phyloP scores from a whole-genome alignment of 2,113 vertebrate genomes.

The Phrynosoma platyrhinos region DNA sequence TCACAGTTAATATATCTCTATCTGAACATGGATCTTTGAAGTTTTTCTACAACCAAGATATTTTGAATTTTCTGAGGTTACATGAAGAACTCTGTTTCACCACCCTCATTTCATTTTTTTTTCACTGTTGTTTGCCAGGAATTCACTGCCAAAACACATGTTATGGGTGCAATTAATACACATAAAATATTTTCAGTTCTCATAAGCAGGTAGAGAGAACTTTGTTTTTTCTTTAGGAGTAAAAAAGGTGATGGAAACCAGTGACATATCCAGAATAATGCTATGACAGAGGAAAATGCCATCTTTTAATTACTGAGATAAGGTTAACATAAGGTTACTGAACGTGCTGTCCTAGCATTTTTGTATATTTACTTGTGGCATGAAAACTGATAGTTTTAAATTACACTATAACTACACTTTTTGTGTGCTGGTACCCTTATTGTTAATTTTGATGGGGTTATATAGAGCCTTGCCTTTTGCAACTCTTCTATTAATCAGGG shows the following conservation, averaged over 20 bases:
- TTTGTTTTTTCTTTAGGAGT: no score
- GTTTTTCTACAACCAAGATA: not conserved
- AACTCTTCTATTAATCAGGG: constrained; percentile 28
- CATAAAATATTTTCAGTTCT: no score
- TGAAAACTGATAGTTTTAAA: not conserved
- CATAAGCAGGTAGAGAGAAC: no score
- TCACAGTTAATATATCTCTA: not conserved
- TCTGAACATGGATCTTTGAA: not conserved
- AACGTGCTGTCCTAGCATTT: not conserved
- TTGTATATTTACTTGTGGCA: not conserved
- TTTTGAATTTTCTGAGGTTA: not conserved
- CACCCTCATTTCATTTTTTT: no score
- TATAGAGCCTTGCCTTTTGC: constrained; percentile 3
- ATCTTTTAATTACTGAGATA: no score
- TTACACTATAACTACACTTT: not conserved
- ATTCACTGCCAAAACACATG: no score
- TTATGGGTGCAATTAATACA: no score
- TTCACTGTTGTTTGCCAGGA: no score
- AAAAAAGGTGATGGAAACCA: no score
- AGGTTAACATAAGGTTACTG: not conserved
- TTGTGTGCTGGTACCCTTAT: not conserved
- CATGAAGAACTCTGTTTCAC: no score
- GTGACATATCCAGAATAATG: no score
- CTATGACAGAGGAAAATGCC: no score
- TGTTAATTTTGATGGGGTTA: not conserved